Evolutionary conservation across 1,140 invertebrate genomes (phyloP).

Genomic region (Eulimnadia texana): DNA sequence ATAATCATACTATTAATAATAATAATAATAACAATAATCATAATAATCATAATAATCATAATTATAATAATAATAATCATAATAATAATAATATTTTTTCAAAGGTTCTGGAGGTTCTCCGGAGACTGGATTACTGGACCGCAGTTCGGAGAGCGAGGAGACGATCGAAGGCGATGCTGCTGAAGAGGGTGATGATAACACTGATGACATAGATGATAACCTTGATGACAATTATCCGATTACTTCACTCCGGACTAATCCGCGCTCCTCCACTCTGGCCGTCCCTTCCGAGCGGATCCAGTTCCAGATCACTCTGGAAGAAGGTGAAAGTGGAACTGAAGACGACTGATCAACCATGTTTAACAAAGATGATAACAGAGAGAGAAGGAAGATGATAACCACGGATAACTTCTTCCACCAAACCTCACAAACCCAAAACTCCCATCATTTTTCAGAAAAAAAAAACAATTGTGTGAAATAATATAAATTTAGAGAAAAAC

Average conservation of each 20-base stretch:
- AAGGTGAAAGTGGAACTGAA: conserved; percentile 39
- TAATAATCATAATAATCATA: too few relatives aligned
- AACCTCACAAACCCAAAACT: too few relatives aligned
- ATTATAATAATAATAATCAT: too few relatives aligned
- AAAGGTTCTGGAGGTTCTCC: neutral
- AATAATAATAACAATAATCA: too few relatives aligned
- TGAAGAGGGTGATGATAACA: neutral
- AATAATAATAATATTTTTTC: neutral
- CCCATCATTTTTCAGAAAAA: too few relatives aligned
- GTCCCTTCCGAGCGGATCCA: conserved; percentile 34
- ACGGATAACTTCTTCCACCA: too few relatives aligned
- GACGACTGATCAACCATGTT: neutral
- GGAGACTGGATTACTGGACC: neutral
- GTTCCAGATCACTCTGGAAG: conserved; percentile 66
- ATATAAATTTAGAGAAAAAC: too few relatives aligned
- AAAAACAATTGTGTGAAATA: too few relatives aligned
- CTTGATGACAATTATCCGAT: neutral
- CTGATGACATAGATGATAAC: neutral
- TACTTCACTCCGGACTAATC: neutral
- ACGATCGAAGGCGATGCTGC: neutral
- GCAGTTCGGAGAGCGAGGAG: neutral
- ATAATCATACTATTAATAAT: too few relatives aligned
- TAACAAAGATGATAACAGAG: too few relatives aligned
- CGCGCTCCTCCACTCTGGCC: conserved; percentile 11
- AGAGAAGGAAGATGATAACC: too few relatives aligned